phyloP scores from a whole-genome alignment of 2,113 vertebrate species.

The Protomyctophum bolini region DNA sequence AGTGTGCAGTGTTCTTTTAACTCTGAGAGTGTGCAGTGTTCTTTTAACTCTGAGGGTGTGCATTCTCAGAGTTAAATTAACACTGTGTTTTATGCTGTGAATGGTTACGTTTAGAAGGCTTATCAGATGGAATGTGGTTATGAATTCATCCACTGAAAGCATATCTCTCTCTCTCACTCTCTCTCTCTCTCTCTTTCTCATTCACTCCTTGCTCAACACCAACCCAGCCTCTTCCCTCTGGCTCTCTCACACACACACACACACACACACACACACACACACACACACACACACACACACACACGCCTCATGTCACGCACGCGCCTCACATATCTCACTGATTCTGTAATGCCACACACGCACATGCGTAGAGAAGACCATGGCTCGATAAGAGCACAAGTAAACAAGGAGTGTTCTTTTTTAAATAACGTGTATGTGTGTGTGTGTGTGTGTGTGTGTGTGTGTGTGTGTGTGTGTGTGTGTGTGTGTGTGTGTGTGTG shows the following conservation, averaged over 20 bases:
- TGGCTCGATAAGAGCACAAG: too few species aligned
- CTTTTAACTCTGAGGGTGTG: too few species aligned
- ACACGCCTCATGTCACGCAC: too few species aligned
- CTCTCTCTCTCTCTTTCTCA: background rate
- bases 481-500: background rate
- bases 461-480: background rate
- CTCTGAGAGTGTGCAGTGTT: too few species aligned
- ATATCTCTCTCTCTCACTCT: conserved; percentile 15
- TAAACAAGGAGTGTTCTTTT: too few species aligned
- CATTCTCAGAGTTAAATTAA: too few species aligned
- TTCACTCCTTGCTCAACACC: conserved; percentile 32
- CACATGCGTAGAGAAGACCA: background rate
- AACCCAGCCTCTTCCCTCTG: conserved; percentile 40
- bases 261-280: conserved; percentile 25
- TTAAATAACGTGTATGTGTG: conserved; percentile 14
- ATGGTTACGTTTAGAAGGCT: conserved; percentile 17
- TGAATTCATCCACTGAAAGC: conserved; percentile 67
- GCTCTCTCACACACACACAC: conserved; percentile 31
- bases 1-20: too few species aligned
- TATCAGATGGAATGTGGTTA: conserved; percentile 59
- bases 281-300: too few species aligned
- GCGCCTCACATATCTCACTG: background rate
- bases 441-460: background rate
- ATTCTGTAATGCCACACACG: background rate
- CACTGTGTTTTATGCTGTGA: background rate